Evolutionary conservation across 2,113 vertebrate species (phyloP).

Genomic region (Pardalotus punctatus): DNA sequence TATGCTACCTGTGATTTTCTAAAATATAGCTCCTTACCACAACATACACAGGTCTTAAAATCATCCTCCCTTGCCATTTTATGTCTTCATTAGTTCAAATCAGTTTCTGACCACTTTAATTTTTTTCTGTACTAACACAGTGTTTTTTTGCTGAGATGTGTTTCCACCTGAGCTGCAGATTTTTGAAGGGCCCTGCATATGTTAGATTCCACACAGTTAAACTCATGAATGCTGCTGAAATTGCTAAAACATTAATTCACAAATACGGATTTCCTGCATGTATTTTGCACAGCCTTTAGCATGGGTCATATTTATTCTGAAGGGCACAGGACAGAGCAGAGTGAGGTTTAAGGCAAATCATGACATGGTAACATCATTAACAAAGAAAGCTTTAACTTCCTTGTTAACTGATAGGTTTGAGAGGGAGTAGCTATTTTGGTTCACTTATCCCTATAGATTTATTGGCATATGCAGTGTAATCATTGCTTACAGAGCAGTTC

Average conservation of each 20-base stretch:
- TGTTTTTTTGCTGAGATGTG: neutral
- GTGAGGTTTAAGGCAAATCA: neutral
- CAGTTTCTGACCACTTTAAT: neutral
- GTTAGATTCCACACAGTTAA: neutral
- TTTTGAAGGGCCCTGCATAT: neutral
- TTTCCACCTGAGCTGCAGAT: neutral
- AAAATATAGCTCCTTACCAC: neutral
- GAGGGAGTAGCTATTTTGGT: conserved; percentile 6
- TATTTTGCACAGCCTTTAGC: neutral
- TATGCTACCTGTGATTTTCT: neutral
- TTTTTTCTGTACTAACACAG: neutral
- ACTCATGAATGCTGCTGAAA: neutral
- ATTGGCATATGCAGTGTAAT: conserved; percentile 31
- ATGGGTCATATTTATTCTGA: neutral
- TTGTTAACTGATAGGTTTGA: conserved; percentile 7
- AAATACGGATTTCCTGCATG: neutral
- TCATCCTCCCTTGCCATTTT: neutral
- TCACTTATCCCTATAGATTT: conserved; percentile 26
- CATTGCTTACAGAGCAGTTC: conserved; percentile 22
- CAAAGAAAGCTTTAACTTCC: neutral
- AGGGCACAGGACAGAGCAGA: neutral
- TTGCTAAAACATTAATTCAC: neutral
- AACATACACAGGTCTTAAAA: neutral
- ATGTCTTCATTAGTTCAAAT: neutral
- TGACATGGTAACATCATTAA: neutral